These are phyloP conservation scores for Nycticryphes semicollaris DNA, from an alignment of 2,113 vertebrate species.

Conservation along the genomic window DNA sequence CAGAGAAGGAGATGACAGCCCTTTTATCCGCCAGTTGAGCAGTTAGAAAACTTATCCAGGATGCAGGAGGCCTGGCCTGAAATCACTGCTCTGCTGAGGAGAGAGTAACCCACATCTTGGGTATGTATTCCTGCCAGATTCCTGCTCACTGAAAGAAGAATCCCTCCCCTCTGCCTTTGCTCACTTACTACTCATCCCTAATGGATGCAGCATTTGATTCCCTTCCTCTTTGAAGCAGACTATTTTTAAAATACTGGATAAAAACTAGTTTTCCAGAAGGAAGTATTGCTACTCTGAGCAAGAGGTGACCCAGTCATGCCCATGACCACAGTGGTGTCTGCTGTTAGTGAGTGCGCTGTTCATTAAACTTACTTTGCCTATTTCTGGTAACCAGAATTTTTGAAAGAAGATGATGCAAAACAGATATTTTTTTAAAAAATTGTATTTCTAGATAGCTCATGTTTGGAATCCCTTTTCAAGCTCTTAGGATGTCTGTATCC, in stretches of 20 bases:
- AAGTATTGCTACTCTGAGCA: not conserved
- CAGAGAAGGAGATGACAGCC: slow-evolving; percentile 55
- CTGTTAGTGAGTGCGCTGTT: not conserved
- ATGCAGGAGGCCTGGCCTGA: slow-evolving; percentile 2
- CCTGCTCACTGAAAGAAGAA: not conserved
- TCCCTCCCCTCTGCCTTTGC: not conserved
- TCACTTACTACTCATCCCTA: not conserved
- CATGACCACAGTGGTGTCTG: not conserved
- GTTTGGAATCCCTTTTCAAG: not conserved
- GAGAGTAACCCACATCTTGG: not conserved
- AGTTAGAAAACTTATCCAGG: slow-evolving; percentile 13
- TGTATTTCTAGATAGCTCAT: not conserved
- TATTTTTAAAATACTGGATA: not conserved
- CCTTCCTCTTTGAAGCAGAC: not conserved
- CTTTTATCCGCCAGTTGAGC: slow-evolving; percentile 17
- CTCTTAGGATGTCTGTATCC: not conserved
- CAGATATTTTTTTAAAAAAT: not conserved
- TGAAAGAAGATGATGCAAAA: not conserved
- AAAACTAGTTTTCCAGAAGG: not conserved
- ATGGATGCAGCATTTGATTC: not conserved
- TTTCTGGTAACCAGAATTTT: not conserved
- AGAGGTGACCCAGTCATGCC: not conserved
- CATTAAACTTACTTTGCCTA: not conserved
- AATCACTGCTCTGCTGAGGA: not conserved
- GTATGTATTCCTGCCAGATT: not conserved